Evolutionary conservation across 1,140 invertebrate genomes (phyloP).

Genomic region (Diachasmimorpha longicaudata): DNA sequence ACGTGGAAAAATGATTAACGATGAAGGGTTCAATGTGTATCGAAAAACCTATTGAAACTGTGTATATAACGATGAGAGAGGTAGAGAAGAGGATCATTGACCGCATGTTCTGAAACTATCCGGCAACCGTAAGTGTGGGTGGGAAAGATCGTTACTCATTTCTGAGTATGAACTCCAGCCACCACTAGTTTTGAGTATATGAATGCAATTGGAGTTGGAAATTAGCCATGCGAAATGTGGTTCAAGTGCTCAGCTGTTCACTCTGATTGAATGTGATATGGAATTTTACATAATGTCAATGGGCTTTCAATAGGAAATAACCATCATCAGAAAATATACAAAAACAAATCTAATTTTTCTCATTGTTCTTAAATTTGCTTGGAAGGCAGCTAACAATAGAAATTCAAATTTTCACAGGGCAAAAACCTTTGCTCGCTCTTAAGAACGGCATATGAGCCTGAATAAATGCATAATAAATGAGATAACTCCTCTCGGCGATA

Average conservation of each 20-base stretch:
- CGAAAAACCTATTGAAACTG: not conserved
- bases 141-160: constrained; percentile 17
- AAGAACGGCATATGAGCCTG: not conserved
- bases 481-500: not conserved
- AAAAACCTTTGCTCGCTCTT: not conserved
- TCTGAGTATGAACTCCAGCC: not conserved
- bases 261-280: constrained; percentile 2
- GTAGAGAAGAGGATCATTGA: not conserved
- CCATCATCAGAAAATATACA: too few relatives aligned
- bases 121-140: constrained; percentile 10
- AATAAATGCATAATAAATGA: not conserved
- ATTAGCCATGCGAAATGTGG: constrained; percentile 7
- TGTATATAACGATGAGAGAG: not conserved
- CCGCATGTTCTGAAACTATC: constrained; percentile 5
- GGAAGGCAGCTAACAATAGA: not conserved
- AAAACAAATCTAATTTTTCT: too few relatives aligned
- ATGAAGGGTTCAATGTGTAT: not conserved
- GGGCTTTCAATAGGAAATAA: too few relatives aligned
- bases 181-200: not conserved
- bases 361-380: not conserved
- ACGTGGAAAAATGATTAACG: not conserved
- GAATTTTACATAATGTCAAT: not conserved
- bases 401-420: not conserved
- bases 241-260: not conserved
- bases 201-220: not conserved